Percentiles rank a stretch among this genome's conserved stretches.
Conservation (phyloP, 1,140 invertebrate genomes). For the Oscheius sp. region DNA sequence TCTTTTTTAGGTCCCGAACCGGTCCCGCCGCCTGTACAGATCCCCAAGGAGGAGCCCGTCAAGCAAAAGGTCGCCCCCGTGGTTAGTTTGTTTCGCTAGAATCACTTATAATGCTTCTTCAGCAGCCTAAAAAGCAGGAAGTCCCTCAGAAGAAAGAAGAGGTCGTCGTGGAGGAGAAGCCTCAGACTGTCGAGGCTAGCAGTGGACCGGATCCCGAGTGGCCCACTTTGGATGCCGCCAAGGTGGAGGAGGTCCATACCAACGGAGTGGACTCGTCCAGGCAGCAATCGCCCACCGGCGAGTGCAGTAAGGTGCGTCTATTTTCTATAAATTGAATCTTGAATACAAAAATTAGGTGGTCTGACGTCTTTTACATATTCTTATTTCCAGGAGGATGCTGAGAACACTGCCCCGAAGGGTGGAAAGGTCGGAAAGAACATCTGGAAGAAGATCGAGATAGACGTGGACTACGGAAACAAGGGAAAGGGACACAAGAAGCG, state of each 20-base stretch:
- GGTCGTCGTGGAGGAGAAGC: not conserved
- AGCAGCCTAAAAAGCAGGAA: not conserved
- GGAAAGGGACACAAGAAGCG: not conserved
- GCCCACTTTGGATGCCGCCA: not conserved
- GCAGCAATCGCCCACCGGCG: not conserved
- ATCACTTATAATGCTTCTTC: not conserved
- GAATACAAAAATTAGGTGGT: too few relatives aligned
- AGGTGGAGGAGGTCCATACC: not conserved
- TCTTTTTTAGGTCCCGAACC: not conserved
- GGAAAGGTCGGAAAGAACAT: conserved; percentile 31
- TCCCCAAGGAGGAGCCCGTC: too few relatives aligned
- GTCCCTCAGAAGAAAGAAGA: not conserved
- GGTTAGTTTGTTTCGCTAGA: too few relatives aligned
- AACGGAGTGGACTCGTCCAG: not conserved
- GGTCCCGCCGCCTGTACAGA: not conserved
- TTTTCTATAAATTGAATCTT: not conserved
- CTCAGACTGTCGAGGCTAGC: too few relatives aligned
- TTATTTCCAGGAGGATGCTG: conserved; percentile 23
- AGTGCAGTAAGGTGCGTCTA: not conserved
- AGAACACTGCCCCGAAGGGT: not conserved
- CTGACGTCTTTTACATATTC: too few relatives aligned
- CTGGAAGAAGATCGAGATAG: conserved; percentile 41
- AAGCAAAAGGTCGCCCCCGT: too few relatives aligned
- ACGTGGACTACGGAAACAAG: conserved; percentile 30
- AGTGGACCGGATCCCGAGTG: not conserved